phyloP scores from a whole-genome alignment of 1,140 invertebrate species.

The Doryteuthis pealeii region DNA sequence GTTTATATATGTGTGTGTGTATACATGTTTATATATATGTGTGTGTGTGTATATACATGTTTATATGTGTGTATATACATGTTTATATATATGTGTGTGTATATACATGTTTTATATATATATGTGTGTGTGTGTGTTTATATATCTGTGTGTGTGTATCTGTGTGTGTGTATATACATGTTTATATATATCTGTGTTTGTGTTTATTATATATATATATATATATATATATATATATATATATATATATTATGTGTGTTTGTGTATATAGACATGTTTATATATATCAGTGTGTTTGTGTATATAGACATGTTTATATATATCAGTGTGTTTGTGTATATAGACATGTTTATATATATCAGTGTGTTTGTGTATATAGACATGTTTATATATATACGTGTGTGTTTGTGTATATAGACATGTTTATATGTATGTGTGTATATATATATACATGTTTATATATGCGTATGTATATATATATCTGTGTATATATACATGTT shows the following conservation, averaged over 20 bases:
- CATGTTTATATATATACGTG: not conserved
- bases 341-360: not conserved
- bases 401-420: too few species aligned
- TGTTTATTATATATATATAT: too few species aligned
- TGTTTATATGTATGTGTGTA: too few species aligned
- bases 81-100: not conserved
- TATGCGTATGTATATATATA: not conserved
- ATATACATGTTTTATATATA: not conserved
- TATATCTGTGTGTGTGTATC: too few species aligned
- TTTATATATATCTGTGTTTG: too few species aligned
- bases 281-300: not conserved
- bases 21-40: not conserved
- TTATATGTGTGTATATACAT: not conserved
- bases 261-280: not conserved
- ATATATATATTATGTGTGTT: not conserved
- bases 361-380: not conserved
- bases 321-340: not conserved
- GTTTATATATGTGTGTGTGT: too few species aligned
- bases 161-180: too few species aligned
- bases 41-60: not conserved
- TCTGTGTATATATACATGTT: not conserved
- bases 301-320: not conserved
- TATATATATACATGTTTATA: not conserved
- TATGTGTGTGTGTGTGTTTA: too few species aligned
- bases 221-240: not conserved